Conservation (phyloP, 2,888 invertebrate species). For the Ellobium chinense region DNA sequence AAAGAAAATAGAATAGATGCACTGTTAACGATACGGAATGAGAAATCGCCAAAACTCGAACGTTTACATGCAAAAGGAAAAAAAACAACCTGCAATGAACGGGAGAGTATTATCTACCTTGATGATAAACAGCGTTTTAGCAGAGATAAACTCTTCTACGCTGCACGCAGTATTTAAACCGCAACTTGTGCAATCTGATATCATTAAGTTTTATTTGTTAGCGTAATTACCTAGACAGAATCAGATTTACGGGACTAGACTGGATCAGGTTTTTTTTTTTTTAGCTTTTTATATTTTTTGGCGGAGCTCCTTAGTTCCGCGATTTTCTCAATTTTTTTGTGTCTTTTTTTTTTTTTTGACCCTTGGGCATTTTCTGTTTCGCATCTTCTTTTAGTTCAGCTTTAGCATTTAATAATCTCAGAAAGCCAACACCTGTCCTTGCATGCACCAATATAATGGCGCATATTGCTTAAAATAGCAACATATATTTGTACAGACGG, state of each 20-base stretch:
- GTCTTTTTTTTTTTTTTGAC: background rate
- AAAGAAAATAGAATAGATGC: too few species aligned
- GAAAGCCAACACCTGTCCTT: background rate
- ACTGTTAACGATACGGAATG: too few species aligned
- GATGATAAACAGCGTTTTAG: background rate
- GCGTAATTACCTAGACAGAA: background rate
- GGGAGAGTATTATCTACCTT: background rate
- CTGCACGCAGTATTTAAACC: background rate
- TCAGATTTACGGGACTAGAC: too few species aligned
- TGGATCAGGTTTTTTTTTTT: too few species aligned
- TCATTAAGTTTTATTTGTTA: background rate
- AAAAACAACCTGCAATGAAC: too few species aligned
- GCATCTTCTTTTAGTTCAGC: background rate
- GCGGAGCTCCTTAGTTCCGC: too few species aligned
- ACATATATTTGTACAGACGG: background rate
- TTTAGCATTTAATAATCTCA: background rate
- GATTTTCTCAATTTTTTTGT: too few species aligned
- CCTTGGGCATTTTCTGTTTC: background rate
- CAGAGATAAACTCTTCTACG: background rate
- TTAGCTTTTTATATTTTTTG: too few species aligned
- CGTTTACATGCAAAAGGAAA: too few species aligned
- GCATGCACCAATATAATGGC: background rate
- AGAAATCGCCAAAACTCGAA: too few species aligned
- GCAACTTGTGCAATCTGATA: background rate
- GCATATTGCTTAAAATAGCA: background rate